A percentile compares a stretch with the other conserved stretches of the same genome.
These are phyloP conservation scores for Tenrec ecaudatus DNA, from an alignment of 2,113 vertebrate species.

Conservation along the genomic window DNA sequence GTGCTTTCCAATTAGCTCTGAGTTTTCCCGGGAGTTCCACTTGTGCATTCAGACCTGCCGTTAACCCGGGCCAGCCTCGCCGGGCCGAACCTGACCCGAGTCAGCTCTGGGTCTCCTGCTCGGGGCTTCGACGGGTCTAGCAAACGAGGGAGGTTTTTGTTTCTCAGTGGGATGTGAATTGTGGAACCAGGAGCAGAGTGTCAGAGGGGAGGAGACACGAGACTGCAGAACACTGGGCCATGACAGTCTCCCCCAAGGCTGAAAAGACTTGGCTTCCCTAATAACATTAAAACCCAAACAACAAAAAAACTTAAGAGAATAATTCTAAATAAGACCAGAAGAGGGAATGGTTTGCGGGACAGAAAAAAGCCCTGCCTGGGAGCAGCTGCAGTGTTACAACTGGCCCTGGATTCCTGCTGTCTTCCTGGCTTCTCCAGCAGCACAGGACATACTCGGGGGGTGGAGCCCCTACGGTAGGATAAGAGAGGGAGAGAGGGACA, in stretches of 20 bases:
- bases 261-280: neutral
- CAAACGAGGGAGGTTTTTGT: neutral
- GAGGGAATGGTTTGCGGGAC: neutral
- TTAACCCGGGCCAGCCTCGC: neutral
- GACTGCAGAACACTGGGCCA: neutral
- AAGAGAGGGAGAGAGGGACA: neutral
- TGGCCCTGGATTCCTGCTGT: neutral
- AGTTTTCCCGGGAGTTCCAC: neutral
- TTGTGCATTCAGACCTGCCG: neutral
- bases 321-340: conserved; percentile 28
- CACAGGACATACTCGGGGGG: neutral
- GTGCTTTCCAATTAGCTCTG: neutral
- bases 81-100: neutral
- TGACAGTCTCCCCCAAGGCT: neutral
- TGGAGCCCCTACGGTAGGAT: conserved; percentile 6
- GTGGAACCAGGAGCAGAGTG: neutral
- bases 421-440: conserved; percentile 35
- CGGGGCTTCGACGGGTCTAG: neutral
- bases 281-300: conserved; percentile 23
- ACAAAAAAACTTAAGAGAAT: neutral
- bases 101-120: neutral
- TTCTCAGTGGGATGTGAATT: conserved; percentile 18
- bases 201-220: neutral
- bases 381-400: conserved; percentile 20
- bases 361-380: neutral